These are phyloP conservation scores for Philopotamus ludificatus DNA, from an alignment of 1,140 invertebrate species.

Conservation along the genomic window DNA sequence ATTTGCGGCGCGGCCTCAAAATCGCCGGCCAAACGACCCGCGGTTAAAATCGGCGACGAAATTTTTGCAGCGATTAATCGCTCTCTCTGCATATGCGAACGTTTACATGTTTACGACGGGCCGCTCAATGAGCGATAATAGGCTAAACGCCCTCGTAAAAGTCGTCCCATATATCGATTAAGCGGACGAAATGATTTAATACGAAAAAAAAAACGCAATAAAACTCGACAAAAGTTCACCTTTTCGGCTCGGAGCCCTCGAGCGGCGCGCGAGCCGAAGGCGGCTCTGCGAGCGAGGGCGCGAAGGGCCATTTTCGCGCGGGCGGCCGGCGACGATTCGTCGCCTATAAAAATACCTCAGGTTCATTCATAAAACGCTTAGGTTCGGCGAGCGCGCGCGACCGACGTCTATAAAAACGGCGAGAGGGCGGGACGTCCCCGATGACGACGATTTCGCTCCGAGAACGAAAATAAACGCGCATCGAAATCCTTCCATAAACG, in stretches of 20 bases:
- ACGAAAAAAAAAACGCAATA: slow-evolving; percentile 6
- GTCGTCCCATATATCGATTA: slow-evolving; percentile 18
- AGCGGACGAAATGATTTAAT: slow-evolving; percentile 25
- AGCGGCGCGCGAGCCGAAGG: neutral
- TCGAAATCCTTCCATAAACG: neutral
- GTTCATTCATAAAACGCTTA: slow-evolving; percentile 39
- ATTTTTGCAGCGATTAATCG: no score
- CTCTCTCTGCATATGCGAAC: no score
- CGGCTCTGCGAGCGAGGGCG: neutral
- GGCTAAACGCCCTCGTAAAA: slow-evolving; percentile 8
- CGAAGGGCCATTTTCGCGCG: neutral
- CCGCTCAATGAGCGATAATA: no score
- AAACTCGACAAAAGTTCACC: slow-evolving; percentile 11
- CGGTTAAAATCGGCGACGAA: no score
- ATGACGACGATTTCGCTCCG: neutral
- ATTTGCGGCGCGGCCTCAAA: no score
- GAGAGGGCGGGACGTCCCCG: neutral
- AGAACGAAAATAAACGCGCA: neutral
- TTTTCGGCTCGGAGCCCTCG: slow-evolving; percentile 8
- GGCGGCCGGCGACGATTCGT: slow-evolving; percentile 2
- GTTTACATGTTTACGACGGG: neutral
- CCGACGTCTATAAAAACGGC: slow-evolving; percentile 25
- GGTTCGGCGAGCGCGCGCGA: slow-evolving; percentile 24
- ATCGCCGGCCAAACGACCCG: no score
- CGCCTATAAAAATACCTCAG: slow-evolving; percentile 38